A percentile compares a stretch with the other conserved stretches of the same genome.
These are phyloP conservation scores for Tipula unca DNA, from an alignment of 2,888 invertebrate species.

Conservation along the genomic window DNA sequence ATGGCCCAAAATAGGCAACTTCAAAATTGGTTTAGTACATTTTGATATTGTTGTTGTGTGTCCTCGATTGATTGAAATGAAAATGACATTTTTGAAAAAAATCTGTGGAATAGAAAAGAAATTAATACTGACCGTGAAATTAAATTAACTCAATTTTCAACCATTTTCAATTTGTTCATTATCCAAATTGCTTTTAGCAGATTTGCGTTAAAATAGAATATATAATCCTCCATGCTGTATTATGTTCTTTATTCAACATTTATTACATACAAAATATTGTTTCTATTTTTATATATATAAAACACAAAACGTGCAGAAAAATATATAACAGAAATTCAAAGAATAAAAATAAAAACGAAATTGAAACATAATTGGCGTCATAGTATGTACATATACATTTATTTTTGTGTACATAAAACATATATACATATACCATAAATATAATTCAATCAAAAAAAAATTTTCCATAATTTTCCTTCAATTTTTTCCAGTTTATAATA, in stretches of 20 bases:
- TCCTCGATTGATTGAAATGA: background rate
- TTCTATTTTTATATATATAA: background rate
- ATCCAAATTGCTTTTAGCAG: background rate
- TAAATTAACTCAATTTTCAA: background rate
- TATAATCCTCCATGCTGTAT: too few species aligned
- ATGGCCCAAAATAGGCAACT: background rate
- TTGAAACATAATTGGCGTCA: background rate
- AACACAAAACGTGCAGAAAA: background rate
- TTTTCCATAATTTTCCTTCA: background rate
- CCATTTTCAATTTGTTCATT: background rate
- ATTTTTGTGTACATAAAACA: background rate
- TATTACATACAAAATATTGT: background rate
- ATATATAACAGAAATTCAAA: background rate
- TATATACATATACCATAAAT: background rate
- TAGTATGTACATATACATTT: background rate
- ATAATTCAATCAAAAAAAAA: background rate
- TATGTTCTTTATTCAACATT: too few species aligned
- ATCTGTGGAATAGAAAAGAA: background rate
- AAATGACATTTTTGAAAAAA: background rate
- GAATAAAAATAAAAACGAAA: background rate
- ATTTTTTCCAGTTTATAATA: background rate
- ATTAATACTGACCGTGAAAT: background rate
- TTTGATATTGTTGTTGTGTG: background rate
- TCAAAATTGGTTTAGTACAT: background rate
- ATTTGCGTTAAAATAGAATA: too few species aligned